These are phyloP conservation scores for Agriotes lineatus DNA, from an alignment of 2,888 invertebrate genomes.

Conservation along the genomic window DNA sequence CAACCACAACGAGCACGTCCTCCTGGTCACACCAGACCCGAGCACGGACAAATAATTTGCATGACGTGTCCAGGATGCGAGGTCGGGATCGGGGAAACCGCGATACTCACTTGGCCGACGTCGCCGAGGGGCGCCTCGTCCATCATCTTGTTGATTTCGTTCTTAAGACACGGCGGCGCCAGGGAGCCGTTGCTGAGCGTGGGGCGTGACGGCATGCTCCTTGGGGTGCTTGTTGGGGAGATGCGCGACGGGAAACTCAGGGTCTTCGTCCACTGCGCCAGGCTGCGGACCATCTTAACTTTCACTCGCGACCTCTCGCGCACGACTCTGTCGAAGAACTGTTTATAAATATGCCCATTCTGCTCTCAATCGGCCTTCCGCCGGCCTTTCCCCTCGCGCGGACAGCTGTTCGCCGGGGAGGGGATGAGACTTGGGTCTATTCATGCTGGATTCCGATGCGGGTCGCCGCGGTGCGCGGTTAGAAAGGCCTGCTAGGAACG, in stretches of 20 bases:
- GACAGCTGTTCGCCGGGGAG: constrained; percentile 60
- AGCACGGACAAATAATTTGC: no score
- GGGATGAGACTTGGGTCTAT: constrained; percentile 36
- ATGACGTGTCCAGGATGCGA: no score
- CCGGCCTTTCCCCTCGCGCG: constrained; percentile 61
- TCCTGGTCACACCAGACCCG: no score
- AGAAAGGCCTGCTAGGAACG: neutral
- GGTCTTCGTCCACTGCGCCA: constrained; percentile 92
- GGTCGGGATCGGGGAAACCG: no score
- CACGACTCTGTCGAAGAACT: constrained; percentile 22
- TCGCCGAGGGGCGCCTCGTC: constrained; percentile 59
- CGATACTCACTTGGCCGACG: constrained; percentile 61
- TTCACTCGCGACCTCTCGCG: constrained; percentile 43
- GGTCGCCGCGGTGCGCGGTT: neutral
- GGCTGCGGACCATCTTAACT: constrained; percentile 85
- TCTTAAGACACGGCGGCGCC: constrained; percentile 56
- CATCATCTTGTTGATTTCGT: constrained; percentile 63
- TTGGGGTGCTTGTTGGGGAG: constrained; percentile 83
- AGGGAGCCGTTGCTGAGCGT: constrained; percentile 68
- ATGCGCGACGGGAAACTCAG: constrained; percentile 89
- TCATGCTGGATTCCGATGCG: constrained; percentile 16
- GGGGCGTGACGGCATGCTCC: constrained; percentile 73
- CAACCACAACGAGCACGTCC: no score
- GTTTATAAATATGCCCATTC: constrained; percentile 45
- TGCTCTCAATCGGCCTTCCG: constrained; percentile 62